Evolutionary conservation across 2,797 vertebrate genomes (phyloP), one percentile per base, ranked within the genome.

Genomic region (Cirrhinus mrigala): DNA sequence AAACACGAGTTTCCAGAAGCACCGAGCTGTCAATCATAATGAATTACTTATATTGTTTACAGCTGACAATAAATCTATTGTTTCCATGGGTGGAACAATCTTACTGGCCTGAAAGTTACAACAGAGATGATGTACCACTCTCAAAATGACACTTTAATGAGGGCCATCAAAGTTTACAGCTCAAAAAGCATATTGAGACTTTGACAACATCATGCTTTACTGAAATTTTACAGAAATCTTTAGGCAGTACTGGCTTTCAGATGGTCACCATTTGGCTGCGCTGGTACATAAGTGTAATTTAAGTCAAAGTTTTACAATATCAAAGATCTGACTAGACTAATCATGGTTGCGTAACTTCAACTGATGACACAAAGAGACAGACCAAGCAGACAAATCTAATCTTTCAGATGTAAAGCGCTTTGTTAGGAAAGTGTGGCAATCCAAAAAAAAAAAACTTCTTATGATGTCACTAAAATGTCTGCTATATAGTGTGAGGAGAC

Each of bases 21-120:
- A 60, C 82, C 60, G 81, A 88, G 85, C 86, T 87, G 88, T 89
- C 87, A 81, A 68, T 75, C 75, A 83, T 81, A 87, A 90, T 88
- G 80, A 90, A 90, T 88, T 85, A 87, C 79, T 85, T 81, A 54
- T 29, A 82, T 79, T 82, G 78, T 75, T 80, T 84, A 58, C 82
- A 85, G 84, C 68, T 81, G 87, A 87, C 77, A 71, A 68, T 84
- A 40, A 84, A 82, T 80, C 81, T 81, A 86, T 70, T 82, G 79
- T 83, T 18, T 62, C 24, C 68, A 27, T 84, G 77, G 83, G 22
- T 52, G 64, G 8, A 86, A 80, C 60, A 83, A 22, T 70, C 73
- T 82, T 56, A 81, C 37, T 74, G 73, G 54, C 56, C 69, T 86
- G 44, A 86, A 88, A 82, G 81, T 73, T 88, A 66, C 56, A 85